These are phyloP conservation scores for Oscheius sp. DNA, from an alignment of 2,888 invertebrate genomes.

Conservation along the genomic window DNA sequence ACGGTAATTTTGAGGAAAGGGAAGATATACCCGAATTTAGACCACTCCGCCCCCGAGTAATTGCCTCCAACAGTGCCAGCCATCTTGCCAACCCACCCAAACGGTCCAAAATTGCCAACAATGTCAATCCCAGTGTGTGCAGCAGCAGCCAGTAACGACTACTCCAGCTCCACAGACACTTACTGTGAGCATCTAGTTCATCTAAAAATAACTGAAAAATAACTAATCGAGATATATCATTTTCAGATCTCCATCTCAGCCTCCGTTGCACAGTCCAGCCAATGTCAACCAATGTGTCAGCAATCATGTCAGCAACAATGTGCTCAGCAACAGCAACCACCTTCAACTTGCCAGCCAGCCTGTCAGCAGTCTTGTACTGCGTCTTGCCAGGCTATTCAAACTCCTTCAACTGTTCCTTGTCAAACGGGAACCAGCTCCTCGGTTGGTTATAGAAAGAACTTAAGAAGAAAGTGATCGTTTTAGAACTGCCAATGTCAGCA, in stretches of 20 bases:
- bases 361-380: constrained; percentile 38
- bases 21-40: background rate
- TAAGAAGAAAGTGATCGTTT: background rate
- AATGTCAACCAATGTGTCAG: constrained; percentile 52
- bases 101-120: constrained; percentile 35
- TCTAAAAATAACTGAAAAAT: too few relatives aligned
- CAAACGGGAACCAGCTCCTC: background rate
- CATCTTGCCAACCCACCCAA: constrained; percentile 30
- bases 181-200: background rate
- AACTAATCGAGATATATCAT: too few relatives aligned
- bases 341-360: constrained; percentile 45
- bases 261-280: constrained; percentile 45
- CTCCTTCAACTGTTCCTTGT: constrained; percentile 26
- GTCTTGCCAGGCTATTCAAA: constrained; percentile 35
- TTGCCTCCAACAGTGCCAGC: constrained; percentile 36
- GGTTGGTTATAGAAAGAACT: background rate
- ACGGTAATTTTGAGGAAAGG: background rate
- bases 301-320: constrained; percentile 48
- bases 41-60: background rate
- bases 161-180: constrained; percentile 18
- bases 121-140: constrained; percentile 31
- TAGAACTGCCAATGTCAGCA: constrained; percentile 30
- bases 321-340: constrained; percentile 48
- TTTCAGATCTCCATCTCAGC: constrained; percentile 42
- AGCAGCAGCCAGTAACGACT: constrained; percentile 10